These are phyloP conservation scores for Tetramorium bicarinatum DNA, from an alignment of 2,888 invertebrate genomes.

Conservation along the genomic window DNA sequence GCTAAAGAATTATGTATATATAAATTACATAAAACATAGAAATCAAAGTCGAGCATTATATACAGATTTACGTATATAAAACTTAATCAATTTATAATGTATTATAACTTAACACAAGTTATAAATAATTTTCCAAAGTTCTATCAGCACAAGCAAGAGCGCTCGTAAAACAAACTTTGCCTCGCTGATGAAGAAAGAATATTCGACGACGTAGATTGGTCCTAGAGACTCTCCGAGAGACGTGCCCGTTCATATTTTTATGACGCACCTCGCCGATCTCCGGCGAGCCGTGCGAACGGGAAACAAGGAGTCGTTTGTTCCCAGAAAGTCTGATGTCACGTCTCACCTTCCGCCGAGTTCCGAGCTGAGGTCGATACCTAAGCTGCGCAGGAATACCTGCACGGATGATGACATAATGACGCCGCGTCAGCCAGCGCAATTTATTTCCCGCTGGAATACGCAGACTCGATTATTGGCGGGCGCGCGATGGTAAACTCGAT, in stretches of 20 bases:
- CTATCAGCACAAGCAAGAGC: background rate
- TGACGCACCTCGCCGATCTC: constrained; percentile 23
- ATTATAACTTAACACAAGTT: background rate
- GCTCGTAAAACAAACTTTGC: background rate
- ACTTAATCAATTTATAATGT: background rate
- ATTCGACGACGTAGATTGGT: constrained; percentile 6
- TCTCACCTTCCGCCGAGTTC: constrained; percentile 66
- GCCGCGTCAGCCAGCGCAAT: constrained; percentile 60
- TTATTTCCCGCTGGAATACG: constrained; percentile 35
- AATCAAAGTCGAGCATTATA: background rate
- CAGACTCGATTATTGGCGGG: background rate
- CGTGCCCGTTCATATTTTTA: constrained; percentile 33
- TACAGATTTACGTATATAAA: background rate
- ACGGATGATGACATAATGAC: constrained; percentile 61
- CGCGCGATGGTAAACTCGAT: constrained; percentile 3
- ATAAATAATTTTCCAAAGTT: constrained; percentile 18
- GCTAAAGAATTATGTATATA: too few species aligned
- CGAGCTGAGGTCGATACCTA: constrained; percentile 62
- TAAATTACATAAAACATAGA: too few species aligned
- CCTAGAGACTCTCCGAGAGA: constrained; percentile 18
- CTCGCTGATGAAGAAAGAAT: constrained; percentile 7
- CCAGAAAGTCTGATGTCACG: constrained; percentile 71
- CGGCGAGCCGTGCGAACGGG: constrained; percentile 39
- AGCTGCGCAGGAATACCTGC: constrained; percentile 53
- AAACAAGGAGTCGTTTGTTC: constrained; percentile 57